Conservation (phyloP, 1,140 invertebrate species). For the Eufriesea mexicana region DNA sequence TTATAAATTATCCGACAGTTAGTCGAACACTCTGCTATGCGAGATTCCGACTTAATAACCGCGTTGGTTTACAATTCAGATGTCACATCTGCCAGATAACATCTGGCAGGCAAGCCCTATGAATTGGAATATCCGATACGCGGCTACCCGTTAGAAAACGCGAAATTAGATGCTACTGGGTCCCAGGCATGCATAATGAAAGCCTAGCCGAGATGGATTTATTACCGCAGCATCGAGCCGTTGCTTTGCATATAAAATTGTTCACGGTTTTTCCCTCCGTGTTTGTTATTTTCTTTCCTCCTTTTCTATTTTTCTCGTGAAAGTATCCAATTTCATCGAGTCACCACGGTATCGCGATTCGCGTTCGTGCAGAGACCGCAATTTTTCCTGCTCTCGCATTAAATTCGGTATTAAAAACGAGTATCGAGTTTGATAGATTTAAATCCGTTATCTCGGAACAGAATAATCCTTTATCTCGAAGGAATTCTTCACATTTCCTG, state of each 20-base stretch:
- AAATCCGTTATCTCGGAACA: too few species aligned
- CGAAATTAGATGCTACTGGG: conserved; percentile 65
- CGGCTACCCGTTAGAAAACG: conserved; percentile 50
- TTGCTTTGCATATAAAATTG: conserved; percentile 62
- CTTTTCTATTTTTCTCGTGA: too few species aligned
- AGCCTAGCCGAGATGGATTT: conserved; percentile 64
- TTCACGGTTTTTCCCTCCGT: neutral
- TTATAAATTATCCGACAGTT: conserved; percentile 18
- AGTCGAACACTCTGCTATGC: neutral
- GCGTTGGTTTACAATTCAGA: conserved; percentile 76
- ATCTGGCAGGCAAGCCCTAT: conserved; percentile 71
- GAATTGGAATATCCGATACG: conserved; percentile 61
- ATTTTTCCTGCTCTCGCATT: neutral
- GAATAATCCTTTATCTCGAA: too few species aligned
- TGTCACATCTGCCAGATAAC: conserved; percentile 57
- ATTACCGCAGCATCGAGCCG: conserved; percentile 54
- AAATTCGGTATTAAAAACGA: neutral
- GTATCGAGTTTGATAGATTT: too few species aligned
- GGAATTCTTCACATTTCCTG: too few species aligned
- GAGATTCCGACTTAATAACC: conserved; percentile 71
- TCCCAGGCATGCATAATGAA: conserved; percentile 64
- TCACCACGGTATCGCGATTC: too few species aligned
- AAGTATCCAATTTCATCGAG: conserved; percentile 1
- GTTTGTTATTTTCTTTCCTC: neutral
- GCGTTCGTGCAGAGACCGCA: too few species aligned